phyloP scores from a whole-genome alignment of 1,140 invertebrate genomes.

The Augochlora pura region DNA sequence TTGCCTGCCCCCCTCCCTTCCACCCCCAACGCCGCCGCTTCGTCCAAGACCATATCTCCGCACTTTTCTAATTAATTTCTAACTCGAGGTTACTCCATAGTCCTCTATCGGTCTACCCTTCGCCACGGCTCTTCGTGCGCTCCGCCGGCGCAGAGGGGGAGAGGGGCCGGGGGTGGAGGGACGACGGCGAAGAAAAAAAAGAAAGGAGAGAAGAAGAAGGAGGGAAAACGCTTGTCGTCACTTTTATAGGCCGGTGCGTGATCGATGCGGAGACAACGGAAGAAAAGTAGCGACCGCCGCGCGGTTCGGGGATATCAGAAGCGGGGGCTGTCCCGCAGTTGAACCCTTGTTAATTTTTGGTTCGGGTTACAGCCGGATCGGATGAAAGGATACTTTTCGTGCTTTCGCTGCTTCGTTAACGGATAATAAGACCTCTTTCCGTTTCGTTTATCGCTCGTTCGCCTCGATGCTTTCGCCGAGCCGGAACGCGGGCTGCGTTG shows the following conservation, averaged over 20 bases:
- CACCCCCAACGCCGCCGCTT: conserved; percentile 11
- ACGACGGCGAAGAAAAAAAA: too few species aligned
- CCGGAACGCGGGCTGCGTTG: too few species aligned
- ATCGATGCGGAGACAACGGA: conserved; percentile 54
- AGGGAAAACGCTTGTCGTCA: conserved; percentile 59
- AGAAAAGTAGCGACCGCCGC: conserved; percentile 24
- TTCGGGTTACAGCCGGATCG: conserved; percentile 7
- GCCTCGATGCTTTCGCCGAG: too few species aligned
- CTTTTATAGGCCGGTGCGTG: conserved; percentile 61
- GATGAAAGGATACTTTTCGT: background rate
- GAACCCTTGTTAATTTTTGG: conserved; percentile 5
- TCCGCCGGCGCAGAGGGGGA: conserved; percentile 18
- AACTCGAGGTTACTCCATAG: conserved; percentile 67
- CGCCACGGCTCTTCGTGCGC: conserved; percentile 24
- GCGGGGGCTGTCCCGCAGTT: background rate
- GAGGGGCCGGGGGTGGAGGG: too few species aligned
- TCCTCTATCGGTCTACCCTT: conserved; percentile 43
- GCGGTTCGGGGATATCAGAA: conserved; percentile 12
- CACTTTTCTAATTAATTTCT: conserved; percentile 78
- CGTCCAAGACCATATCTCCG: conserved; percentile 55
- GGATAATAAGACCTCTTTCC: too few species aligned
- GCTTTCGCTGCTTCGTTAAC: background rate
- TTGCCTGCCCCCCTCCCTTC: conserved; percentile 62
- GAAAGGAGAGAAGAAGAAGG: background rate
- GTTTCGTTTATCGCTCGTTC: too few species aligned